Evolutionary conservation across 2,888 invertebrate genomes (phyloP).

Genomic region (Eudasyphora cyanicolor): DNA sequence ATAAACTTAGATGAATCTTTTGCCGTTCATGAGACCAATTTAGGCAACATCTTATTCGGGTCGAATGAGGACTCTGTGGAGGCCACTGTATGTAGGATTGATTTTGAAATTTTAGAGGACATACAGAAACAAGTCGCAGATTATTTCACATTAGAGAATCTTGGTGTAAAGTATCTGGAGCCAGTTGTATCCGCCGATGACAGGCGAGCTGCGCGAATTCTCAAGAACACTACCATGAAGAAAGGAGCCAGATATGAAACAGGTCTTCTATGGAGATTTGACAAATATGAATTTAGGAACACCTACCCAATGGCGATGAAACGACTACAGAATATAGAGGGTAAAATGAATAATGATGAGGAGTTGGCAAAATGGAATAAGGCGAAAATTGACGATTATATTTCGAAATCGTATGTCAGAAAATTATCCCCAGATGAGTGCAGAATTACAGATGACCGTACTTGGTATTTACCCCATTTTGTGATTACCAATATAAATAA

Average conservation of each 20-base stretch:
- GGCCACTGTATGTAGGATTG: constrained; percentile 29
- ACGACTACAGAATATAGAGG: constrained; percentile 35
- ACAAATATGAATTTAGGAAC: constrained; percentile 22
- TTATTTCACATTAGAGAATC: constrained; percentile 43
- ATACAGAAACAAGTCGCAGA: constrained; percentile 36
- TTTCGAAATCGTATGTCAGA: constrained; percentile 10
- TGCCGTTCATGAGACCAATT: constrained; percentile 6
- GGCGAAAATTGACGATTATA: neutral
- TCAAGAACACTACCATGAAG: constrained; percentile 28
- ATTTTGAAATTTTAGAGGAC: constrained; percentile 8
- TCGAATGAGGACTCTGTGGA: constrained; percentile 31
- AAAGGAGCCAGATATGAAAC: constrained; percentile 27
- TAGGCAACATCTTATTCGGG: constrained; percentile 41
- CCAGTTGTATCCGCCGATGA: constrained; percentile 32
- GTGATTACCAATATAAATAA: constrained; percentile 38
- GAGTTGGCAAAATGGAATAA: constrained; percentile 34
- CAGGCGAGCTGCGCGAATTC: constrained; percentile 34
- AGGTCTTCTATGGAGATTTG: constrained; percentile 40
- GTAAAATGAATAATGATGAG: constrained; percentile 38
- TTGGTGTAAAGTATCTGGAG: constrained; percentile 31
- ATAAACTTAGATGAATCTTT: constrained; percentile 41
- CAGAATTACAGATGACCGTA: neutral
- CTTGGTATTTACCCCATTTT: constrained; percentile 44
- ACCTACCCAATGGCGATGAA: constrained; percentile 43
- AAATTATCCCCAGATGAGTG: constrained; percentile 26